Evolutionary conservation across 2,797 vertebrate genomes (phyloP), one percentile per base, ranked within the genome.

Genomic region (Epinephelus awoara): DNA sequence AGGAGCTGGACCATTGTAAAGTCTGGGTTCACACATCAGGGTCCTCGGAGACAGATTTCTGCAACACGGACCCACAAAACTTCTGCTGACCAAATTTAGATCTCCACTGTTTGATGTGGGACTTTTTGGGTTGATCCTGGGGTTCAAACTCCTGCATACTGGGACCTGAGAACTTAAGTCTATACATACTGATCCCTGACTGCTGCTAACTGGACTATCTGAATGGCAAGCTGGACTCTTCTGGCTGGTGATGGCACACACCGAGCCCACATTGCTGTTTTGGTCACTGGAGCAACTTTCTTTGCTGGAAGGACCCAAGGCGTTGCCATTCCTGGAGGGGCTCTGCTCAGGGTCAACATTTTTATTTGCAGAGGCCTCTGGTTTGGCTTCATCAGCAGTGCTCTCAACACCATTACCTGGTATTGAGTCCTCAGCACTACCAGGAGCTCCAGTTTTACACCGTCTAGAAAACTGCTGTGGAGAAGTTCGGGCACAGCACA

Each of bases 401-500:
- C 62, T 67, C 25, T 78, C 79, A 5, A 40, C 50, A 70, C 54
- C 80, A 29, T 76, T 66, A 59, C 29, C 76, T 2, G 18, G 17
- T 0, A 15, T 9, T 9, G 13, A 47, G 49, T 85, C 77, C 0
- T 62, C 85, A 1, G 89, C 27, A 59, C 9, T 27, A 47, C 17
- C 27, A 65, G 65, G 54, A 2, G 64, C 1, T 67, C 49, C 59
- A n/a, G 11, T 18, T 68, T 79, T 82, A 63, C 2, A 9, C 70
- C 80, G 85, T 77, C 81, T 80, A 3, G 64, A 82, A 68, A 93
- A 89, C 15, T 91, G 90, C 57, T 92, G 88, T 0, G 87, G 80
- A 6, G 90, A 93, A 0, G 95, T 96, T 75, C 95, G 84, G 75
- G 95, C 94, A 65, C 93, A 96, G 21, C 76, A 82, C 82, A 93